These are phyloP conservation scores for Empis livida DNA, from an alignment of 2,888 invertebrate species.

Conservation along the genomic window DNA sequence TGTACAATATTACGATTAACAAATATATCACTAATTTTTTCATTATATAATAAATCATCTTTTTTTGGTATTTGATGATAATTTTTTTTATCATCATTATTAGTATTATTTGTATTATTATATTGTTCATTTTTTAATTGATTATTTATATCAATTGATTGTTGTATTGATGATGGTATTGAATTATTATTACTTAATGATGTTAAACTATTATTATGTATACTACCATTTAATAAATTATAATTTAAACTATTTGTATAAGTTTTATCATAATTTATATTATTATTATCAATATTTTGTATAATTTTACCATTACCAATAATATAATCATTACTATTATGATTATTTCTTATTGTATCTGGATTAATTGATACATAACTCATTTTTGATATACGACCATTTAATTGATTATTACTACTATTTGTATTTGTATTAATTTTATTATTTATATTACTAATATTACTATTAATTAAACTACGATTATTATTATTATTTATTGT, in stretches of 20 bases:
- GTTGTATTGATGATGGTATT: background rate
- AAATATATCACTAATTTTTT: slow-evolving; percentile 16
- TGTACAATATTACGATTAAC: slow-evolving; percentile 12
- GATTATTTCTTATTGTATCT: slow-evolving; percentile 7
- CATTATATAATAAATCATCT: slow-evolving; percentile 7
- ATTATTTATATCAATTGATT: background rate
- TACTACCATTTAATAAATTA: slow-evolving; percentile 10
- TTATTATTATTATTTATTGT: too few species aligned
- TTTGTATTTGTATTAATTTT: too few species aligned
- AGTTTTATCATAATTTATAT: slow-evolving; percentile 2
- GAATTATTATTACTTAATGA: background rate
- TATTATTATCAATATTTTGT: background rate
- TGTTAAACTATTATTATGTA: slow-evolving; percentile 2
- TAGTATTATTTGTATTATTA: background rate
- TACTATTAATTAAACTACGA: background rate
- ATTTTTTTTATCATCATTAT: background rate
- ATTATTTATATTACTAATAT: background rate
- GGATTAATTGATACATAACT: slow-evolving; percentile 10
- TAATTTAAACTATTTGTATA: slow-evolving; percentile 9
- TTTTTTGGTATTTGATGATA: background rate
- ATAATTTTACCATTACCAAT: background rate
- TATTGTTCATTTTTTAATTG: background rate
- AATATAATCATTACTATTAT: slow-evolving; percentile 4
- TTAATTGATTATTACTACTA: background rate
- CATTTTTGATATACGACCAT: slow-evolving; percentile 10